Evolutionary conservation across 2,797 vertebrate genomes (phyloP).

Genomic region (Characodon lateralis): DNA sequence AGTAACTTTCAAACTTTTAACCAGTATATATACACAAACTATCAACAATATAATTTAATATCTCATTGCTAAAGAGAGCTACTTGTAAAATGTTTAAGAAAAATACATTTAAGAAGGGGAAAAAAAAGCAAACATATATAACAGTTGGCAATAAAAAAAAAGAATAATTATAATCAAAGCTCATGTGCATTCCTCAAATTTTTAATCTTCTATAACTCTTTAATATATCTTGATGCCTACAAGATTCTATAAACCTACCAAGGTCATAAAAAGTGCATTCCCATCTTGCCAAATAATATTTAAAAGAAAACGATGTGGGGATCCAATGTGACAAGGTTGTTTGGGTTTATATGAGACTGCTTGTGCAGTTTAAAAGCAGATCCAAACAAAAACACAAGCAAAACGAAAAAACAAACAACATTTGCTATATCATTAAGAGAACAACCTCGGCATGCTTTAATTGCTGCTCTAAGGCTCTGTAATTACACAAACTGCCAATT

Average conservation of each 20-base stretch:
- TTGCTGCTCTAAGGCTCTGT: constrained; percentile 58
- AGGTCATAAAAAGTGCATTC: constrained; percentile 8
- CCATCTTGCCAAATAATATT: constrained; percentile 9
- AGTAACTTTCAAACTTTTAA: too few species aligned
- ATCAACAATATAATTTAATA: too few species aligned
- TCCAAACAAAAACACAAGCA: constrained; percentile 43
- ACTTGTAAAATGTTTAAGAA: too few species aligned
- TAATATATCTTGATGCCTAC: constrained; percentile 25
- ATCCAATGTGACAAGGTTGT: constrained; percentile 27
- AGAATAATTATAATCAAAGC: too few species aligned
- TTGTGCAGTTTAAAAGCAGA: constrained; percentile 41
- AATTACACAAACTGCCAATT: constrained; percentile 77
- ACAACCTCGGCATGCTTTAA: constrained; percentile 47
- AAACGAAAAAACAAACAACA: constrained; percentile 40
- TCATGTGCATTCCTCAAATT: too few species aligned
- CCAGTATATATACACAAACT: too few species aligned
- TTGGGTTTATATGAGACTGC: background rate
- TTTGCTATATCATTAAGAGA: constrained; percentile 65
- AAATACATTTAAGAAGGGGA: background rate
- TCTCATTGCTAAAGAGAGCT: too few species aligned
- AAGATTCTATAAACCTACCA: constrained; percentile 6
- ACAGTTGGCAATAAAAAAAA: background rate
- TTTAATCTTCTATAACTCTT: background rate
- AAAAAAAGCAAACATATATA: background rate
- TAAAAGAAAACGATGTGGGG: constrained; percentile 16